phyloP scores from a whole-genome alignment of 2,113 vertebrate genomes.

The Polypterus senegalus region DNA sequence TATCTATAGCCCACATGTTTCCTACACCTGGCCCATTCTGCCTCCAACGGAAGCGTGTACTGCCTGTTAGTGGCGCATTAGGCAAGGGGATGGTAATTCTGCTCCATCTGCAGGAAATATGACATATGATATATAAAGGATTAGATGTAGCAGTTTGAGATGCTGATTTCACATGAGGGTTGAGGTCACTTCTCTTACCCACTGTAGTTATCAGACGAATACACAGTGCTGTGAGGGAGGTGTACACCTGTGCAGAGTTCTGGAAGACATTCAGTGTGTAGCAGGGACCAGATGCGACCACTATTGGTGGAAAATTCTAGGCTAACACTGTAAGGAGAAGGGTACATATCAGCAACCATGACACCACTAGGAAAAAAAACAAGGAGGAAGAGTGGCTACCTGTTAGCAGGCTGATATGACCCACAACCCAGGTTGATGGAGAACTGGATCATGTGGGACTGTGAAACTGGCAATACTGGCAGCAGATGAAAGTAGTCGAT shows the following conservation, averaged over 20 bases:
- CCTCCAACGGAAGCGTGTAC: constrained; percentile 85
- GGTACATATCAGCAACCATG: background rate
- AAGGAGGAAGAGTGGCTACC: constrained; percentile 44
- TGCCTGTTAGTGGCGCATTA: constrained; percentile 76
- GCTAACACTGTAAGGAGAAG: constrained; percentile 51
- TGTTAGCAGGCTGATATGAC: constrained; percentile 87
- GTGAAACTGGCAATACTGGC: constrained; percentile 68
- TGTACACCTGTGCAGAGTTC: constrained; percentile 84
- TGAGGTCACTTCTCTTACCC: constrained; percentile 52
- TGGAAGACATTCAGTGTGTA: constrained; percentile 85
- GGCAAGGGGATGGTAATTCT: constrained; percentile 86
- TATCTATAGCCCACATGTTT: constrained; percentile 97
- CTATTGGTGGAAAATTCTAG: constrained; percentile 93
- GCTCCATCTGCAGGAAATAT: constrained; percentile 67
- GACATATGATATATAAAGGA: background rate
- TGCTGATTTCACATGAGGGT: background rate
- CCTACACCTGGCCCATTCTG: constrained; percentile 68
- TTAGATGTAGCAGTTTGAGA: too few relatives aligned
- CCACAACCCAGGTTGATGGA: constrained; percentile 95
- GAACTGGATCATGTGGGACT: constrained; percentile 89
- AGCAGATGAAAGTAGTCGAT: constrained; percentile 88
- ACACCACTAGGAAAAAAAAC: background rate
- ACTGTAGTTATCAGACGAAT: constrained; percentile 92
- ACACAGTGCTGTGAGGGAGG: constrained; percentile 87
- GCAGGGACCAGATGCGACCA: constrained; percentile 83